phyloP scores from a whole-genome alignment of 53 echinoderm and acorn worm genomes.

The Stichopus horrens region DNA sequence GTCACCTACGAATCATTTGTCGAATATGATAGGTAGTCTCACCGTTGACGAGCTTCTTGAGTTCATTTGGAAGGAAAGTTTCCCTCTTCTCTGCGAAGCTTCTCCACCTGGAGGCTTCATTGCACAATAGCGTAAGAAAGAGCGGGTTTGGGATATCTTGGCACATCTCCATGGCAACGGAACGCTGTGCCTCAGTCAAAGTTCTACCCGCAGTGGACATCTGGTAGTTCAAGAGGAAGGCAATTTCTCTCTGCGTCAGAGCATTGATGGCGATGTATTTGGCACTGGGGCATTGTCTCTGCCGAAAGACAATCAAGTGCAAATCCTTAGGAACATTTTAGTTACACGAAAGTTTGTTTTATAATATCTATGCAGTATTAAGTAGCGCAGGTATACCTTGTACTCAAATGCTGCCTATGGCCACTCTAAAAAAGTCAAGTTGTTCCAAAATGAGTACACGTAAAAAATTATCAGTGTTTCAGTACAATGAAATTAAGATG shows the following conservation, averaged over 20 bases:
- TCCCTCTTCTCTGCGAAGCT: slow-evolving; percentile 67
- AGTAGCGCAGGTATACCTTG: no score
- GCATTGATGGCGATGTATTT: slow-evolving; percentile 56
- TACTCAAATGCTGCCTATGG: no score
- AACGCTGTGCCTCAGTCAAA: slow-evolving; percentile 62
- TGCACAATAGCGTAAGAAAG: slow-evolving; percentile 58
- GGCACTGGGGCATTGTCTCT: slow-evolving; percentile 55
- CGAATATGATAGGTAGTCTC: neutral
- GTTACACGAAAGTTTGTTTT: no score
- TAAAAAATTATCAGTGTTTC: no score
- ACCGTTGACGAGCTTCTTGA: slow-evolving; percentile 81
- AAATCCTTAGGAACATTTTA: no score
- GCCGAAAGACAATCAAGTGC: neutral
- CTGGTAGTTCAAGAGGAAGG: slow-evolving; percentile 55
- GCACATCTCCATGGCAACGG: slow-evolving; percentile 50
- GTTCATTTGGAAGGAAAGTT: slow-evolving; percentile 58
- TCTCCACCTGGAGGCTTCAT: slow-evolving; percentile 69
- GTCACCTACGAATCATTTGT: no score
- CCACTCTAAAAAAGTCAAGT: no score
- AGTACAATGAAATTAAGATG: no score
- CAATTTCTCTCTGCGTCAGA: slow-evolving; percentile 56
- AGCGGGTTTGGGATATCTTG: slow-evolving; percentile 66
- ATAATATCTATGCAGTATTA: no score
- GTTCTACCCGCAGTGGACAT: slow-evolving; percentile 52
- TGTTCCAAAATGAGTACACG: no score